These are phyloP conservation scores for Netelia inedita DNA, from an alignment of 2,888 invertebrate species.

Conservation along the genomic window DNA sequence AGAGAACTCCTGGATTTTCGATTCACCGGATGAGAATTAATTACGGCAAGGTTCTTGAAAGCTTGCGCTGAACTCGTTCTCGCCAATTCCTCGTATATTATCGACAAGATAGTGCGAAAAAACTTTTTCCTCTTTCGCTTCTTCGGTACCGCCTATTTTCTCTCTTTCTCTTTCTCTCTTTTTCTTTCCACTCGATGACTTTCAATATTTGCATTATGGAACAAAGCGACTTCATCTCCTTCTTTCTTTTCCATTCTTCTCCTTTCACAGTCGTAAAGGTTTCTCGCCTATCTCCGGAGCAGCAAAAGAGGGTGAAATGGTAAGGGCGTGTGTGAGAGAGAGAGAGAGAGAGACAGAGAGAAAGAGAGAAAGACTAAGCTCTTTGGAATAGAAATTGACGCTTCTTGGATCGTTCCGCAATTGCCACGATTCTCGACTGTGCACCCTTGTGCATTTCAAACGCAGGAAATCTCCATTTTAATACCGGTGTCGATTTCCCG, in stretches of 20 bases:
- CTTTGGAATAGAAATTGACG: too few species aligned
- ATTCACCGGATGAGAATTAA: slow-evolving; percentile 37
- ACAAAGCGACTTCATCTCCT: slow-evolving; percentile 25
- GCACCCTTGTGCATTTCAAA: neutral
- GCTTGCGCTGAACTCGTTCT: neutral
- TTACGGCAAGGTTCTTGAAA: neutral
- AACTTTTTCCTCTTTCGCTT: too few species aligned
- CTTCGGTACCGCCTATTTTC: slow-evolving; percentile 16
- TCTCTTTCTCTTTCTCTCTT: neutral
- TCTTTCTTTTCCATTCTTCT: slow-evolving; percentile 33
- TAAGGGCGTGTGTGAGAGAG: too few species aligned
- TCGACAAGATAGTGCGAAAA: too few species aligned
- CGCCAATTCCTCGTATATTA: neutral
- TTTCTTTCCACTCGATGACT: slow-evolving; percentile 23
- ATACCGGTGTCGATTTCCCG: neutral
- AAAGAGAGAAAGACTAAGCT: too few species aligned
- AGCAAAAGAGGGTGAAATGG: too few species aligned
- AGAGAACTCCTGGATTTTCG: slow-evolving; percentile 5
- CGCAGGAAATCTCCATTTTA: neutral
- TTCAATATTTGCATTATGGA: slow-evolving; percentile 65
- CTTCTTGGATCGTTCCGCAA: too few species aligned
- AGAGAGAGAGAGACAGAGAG: too few species aligned
- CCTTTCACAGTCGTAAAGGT: slow-evolving; percentile 1
- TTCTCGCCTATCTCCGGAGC: neutral
- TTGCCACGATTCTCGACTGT: too few species aligned